Evolutionary conservation across 2,888 invertebrate genomes (phyloP).

Genomic region (Drosophila niveifrons): DNA sequence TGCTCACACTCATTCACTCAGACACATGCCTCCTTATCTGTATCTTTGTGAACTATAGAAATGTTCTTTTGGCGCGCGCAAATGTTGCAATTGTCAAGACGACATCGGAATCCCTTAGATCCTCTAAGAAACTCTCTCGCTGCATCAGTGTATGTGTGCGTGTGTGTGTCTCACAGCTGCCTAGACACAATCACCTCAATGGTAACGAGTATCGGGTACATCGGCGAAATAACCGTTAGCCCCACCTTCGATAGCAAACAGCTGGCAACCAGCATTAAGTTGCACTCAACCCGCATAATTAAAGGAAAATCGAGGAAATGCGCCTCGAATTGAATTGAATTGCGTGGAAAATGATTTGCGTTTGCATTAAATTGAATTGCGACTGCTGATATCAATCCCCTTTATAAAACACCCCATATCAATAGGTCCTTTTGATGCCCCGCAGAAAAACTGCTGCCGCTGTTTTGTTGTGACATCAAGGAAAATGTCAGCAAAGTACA

Average conservation of each 20-base stretch:
- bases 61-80: conserved; percentile 76
- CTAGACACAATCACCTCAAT: conserved; percentile 32
- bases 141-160: conserved; percentile 11
- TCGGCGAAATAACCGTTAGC: conserved; percentile 50
- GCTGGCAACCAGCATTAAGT: conserved; percentile 77
- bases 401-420: conserved; percentile 2
- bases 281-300: conserved; percentile 72
- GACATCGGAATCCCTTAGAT: conserved; percentile 59
- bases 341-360: conserved; percentile 45
- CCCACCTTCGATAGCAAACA: conserved; percentile 39
- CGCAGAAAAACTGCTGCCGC: conserved; percentile 3
- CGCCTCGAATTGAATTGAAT: conserved; percentile 51
- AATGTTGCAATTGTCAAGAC: conserved; percentile 78
- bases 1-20: conserved; percentile 11
- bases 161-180: conserved; percentile 42
- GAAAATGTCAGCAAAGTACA: conserved; percentile 3
- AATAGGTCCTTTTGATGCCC: conserved; percentile 4
- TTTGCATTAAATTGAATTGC: conserved; percentile 38
- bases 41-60: conserved; percentile 53
- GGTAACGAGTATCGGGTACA: background rate
- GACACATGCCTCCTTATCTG: conserved; percentile 34
- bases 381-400: conserved; percentile 9
- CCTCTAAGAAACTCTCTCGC: conserved; percentile 10
- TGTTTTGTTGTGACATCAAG: conserved; percentile 18
- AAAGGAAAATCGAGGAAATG: conserved; percentile 51